phyloP scores from a whole-genome alignment of 2,888 invertebrate species.

The Ornithoptera alexandrae region DNA sequence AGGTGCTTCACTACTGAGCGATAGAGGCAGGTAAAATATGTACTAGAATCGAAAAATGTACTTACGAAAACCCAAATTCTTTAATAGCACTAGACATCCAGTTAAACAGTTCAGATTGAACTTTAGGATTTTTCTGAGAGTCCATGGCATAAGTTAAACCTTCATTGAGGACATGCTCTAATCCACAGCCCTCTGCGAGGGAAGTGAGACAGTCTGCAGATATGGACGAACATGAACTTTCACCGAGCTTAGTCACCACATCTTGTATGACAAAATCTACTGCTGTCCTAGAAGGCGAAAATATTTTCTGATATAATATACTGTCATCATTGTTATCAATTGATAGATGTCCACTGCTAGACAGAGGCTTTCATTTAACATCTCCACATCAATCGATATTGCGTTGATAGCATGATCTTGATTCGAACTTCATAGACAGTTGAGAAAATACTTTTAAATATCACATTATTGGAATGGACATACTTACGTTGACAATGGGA shows the following conservation, averaged over 20 bases:
- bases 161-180: slow-evolving; percentile 87
- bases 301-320: neutral
- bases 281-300: slow-evolving; percentile 75
- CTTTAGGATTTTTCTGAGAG: slow-evolving; percentile 93
- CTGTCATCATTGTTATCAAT: neutral
- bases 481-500: slow-evolving; percentile 83
- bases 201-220: slow-evolving; percentile 85
- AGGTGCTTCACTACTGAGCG: neutral
- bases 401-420: neutral
- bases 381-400: too few species aligned
- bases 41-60: slow-evolving; percentile 35
- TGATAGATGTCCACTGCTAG: neutral
- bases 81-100: slow-evolving; percentile 89
- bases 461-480: neutral
- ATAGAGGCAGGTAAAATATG: neutral
- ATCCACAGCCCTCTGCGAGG: slow-evolving; percentile 87
- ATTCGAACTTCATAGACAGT: neutral
- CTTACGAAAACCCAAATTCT: slow-evolving; percentile 93
- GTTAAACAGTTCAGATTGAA: slow-evolving; percentile 89
- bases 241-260: slow-evolving; percentile 91
- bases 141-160: slow-evolving; percentile 88
- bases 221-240: slow-evolving; percentile 87
- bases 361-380: too few species aligned
- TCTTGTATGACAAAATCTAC: slow-evolving; percentile 89
- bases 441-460: neutral